Base-by-base conservation (phyloP, 2,113 vertebrate genomes). In the Pluvianellus socialis region DNA sequence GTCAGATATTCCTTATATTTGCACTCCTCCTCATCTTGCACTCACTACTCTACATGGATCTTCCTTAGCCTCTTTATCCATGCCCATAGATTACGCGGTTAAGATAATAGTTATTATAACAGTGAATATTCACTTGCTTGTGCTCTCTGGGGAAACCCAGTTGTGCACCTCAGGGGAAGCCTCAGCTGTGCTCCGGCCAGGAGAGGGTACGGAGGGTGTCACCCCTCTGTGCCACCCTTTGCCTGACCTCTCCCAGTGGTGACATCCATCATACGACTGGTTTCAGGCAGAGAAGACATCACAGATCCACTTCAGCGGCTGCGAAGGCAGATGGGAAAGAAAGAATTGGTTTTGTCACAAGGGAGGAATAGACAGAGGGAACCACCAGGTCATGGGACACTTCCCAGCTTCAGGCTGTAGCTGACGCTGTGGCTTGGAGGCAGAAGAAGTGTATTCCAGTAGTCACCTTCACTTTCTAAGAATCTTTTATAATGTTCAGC, bases 51-150 rank as follows among this genome's bases (percentile, higher is more conserved):
- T 47, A n/a, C 1, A 4, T 6, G 13, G 45, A 7, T 27, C 28
- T 86, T 89, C 55, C 30, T 50, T 38, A 35, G 17, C 12, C 20
- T 80, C 75, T 76, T 28, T 76, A 33, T 42, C 27, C 32, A 12
- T 11, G 7, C 15, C 22, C 77, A 10, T 30, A 17, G 28, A 8
- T 63, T 35, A 32, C 4, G 38, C 32, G 81, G 8, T 14, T n/a
- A 67, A 68, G 38, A 49, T 76, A 90, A 68, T 0, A 45, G 16
- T 10, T 61, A 3, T 70, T 85, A 88, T 47, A 61, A 56, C 14
- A 73, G 28, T 14, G 32, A 0, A 3, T 8, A 4, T 38, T 79
- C 38, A 45, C 22, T 59, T 56, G 49, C 28, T 83, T 1, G 0
- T 33, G 18, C 26, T 71, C 35, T 45, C 33, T 7, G 7, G 23